Evolutionary conservation across 30 jellyfish, hydroid and myxozoan species (phyloP).

Genomic region (Rhopilema esculentum): DNA sequence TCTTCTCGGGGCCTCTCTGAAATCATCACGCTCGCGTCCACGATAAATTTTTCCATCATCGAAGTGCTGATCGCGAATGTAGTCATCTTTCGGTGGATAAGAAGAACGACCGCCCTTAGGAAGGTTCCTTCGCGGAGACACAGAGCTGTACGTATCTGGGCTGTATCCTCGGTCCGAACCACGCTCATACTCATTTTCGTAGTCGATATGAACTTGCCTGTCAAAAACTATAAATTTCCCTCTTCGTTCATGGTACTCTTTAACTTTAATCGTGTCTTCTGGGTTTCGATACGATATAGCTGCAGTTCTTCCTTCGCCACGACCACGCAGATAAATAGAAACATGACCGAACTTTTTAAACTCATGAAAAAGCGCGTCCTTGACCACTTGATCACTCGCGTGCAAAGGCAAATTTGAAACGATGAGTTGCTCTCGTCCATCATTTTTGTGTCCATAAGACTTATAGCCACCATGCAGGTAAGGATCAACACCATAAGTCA

Average conservation of each 20-base stretch:
- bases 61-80: slow-evolving; percentile 58
- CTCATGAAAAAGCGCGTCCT: slow-evolving; percentile 85
- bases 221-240: slow-evolving; percentile 87
- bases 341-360: slow-evolving; percentile 93
- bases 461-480: slow-evolving; percentile 75
- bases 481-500: slow-evolving; percentile 80
- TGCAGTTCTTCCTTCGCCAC: slow-evolving; percentile 93
- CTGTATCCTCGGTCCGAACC: slow-evolving; percentile 69
- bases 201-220: slow-evolving; percentile 92
- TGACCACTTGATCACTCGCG: slow-evolving; percentile 78
- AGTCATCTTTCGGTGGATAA: slow-evolving; percentile 57
- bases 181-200: slow-evolving; percentile 68
- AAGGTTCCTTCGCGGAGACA: slow-evolving; percentile 65
- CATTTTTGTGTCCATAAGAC: slow-evolving; percentile 47
- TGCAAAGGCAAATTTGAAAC: slow-evolving; percentile 85
- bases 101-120: slow-evolving; percentile 40
- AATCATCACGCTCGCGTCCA: slow-evolving; percentile 71
- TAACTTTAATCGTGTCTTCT: slow-evolving; percentile 79
- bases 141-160: slow-evolving; percentile 59
- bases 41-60: slow-evolving; percentile 74
- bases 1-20: slow-evolving; percentile 56
- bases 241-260: slow-evolving; percentile 86
- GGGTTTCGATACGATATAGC: slow-evolving; percentile 82
- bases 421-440: slow-evolving; percentile 75
- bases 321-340: slow-evolving; percentile 90